Conservation (phyloP, 2,888 invertebrate species). For the Lomographa bimaculata region DNA sequence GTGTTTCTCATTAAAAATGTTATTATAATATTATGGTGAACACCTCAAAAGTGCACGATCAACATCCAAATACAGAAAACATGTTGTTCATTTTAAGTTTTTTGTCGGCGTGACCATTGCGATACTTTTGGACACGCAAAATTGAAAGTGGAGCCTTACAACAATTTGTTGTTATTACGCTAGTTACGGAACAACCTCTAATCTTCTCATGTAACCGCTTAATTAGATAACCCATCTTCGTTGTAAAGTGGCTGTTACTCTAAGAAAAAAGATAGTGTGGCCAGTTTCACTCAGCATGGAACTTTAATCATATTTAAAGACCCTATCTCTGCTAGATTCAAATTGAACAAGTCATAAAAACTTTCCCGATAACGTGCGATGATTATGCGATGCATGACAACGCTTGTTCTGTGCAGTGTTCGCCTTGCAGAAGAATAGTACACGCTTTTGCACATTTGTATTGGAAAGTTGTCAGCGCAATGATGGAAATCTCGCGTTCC, state of each 20-base stretch:
- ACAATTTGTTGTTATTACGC: conserved; percentile 27
- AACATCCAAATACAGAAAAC: conserved; percentile 22
- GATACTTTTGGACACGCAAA: conserved; percentile 24
- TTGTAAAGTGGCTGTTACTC: conserved; percentile 17
- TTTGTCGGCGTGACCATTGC: conserved; percentile 19
- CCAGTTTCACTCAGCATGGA: conserved; percentile 22
- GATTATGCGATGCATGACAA: conserved; percentile 61
- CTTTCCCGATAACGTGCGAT: conserved; percentile 59
- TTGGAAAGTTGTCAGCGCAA: conserved; percentile 73
- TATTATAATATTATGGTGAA: too few species aligned
- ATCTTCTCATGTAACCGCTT: conserved; percentile 29
- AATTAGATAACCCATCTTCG: conserved; percentile 34
- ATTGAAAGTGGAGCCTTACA: conserved; percentile 41
- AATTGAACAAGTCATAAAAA: conserved; percentile 40
- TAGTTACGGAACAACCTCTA: conserved; percentile 26
- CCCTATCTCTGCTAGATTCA: conserved; percentile 27
- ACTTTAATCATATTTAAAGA: conserved; percentile 18
- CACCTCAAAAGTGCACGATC: conserved; percentile 21
- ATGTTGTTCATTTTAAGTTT: conserved; percentile 16
- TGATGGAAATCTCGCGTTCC: conserved; percentile 62
- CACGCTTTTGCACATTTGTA: conserved; percentile 57
- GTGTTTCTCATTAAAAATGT: conserved; percentile 3
- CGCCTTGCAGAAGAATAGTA: conserved; percentile 51
- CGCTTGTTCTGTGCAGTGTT: conserved; percentile 49
- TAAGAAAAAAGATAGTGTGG: conserved; percentile 21